A percentile compares a stretch with the other conserved stretches of the same genome.
phyloP scores from a whole-genome alignment of 2,113 vertebrate genomes.

The Hypocryptadius cinnamomeus region DNA sequence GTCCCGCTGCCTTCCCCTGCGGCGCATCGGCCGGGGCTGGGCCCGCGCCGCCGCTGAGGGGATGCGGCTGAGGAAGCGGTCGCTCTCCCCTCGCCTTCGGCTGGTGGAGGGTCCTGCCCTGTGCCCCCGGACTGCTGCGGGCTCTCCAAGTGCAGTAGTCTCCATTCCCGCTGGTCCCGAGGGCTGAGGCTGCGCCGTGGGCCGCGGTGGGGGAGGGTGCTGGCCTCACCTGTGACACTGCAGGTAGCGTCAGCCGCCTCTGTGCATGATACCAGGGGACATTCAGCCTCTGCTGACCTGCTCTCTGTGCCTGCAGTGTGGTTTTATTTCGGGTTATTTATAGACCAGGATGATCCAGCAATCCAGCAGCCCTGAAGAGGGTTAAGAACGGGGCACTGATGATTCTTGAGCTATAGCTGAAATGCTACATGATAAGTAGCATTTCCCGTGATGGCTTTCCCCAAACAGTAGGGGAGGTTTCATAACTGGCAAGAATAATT shows the following conservation, averaged over 20 bases:
- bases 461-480: not conserved
- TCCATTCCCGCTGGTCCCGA: no score
- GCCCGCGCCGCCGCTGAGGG: not conserved
- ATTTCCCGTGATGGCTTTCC: not conserved
- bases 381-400: fast-evolving
- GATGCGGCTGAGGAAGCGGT: not conserved
- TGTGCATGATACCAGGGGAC: not conserved
- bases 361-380: not conserved
- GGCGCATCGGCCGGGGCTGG: not conserved
- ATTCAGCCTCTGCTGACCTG: not conserved
- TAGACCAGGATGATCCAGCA: not conserved
- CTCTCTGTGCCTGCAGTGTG: fast-evolving
- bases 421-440: not conserved
- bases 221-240: not conserved
- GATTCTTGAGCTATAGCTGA: not conserved
- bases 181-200: not conserved
- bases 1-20: not conserved
- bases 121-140: not conserved
- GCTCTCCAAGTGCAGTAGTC: fast-evolving
- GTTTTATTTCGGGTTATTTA: not conserved
- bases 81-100: fast-evolving
- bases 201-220: not conserved
- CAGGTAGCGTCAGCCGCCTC: not conserved
- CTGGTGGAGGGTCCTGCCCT: not conserved
- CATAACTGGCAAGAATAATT: not conserved